A percentile compares a stretch with the other conserved stretches of the same genome.
phyloP scores from a whole-genome alignment of 1,140 invertebrate genomes.

The Telenomus remus region DNA sequence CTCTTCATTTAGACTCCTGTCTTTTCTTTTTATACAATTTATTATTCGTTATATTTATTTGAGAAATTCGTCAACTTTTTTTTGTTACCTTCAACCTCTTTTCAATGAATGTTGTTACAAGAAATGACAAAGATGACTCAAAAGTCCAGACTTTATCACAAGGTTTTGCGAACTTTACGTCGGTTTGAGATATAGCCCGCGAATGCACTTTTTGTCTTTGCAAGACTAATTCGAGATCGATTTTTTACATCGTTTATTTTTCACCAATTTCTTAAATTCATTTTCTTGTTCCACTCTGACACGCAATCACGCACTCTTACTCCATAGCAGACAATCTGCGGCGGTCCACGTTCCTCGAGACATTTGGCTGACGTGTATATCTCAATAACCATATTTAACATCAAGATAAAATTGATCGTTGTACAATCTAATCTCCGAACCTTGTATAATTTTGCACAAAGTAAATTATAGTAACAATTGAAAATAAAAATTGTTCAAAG shows the following conservation, averaged over 20 bases:
- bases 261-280: conserved; percentile 44
- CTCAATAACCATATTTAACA: no score
- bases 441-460: conserved; percentile 59
- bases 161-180: conserved; percentile 71
- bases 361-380: conserved; percentile 65
- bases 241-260: conserved; percentile 34
- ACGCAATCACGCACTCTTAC: conserved; percentile 42
- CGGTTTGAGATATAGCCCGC: conserved; percentile 58
- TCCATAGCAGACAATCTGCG: conserved; percentile 62
- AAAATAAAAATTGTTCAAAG: neutral
- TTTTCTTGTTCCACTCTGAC: conserved; percentile 36
- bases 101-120: conserved; percentile 11
- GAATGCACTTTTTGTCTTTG: conserved; percentile 51
- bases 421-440: conserved; percentile 9
- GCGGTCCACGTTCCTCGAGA: conserved; percentile 70
- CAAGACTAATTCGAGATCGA: conserved; percentile 56
- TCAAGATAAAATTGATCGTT: no score
- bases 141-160: conserved; percentile 75
- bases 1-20: conserved; percentile 25
- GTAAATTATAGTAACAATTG: no score
- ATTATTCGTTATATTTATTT: conserved; percentile 26
- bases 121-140: conserved; percentile 35
- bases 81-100: conserved; percentile 31
- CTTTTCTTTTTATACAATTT: conserved; percentile 22
- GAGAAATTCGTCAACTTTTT: no score